phyloP scores from a whole-genome alignment of 2,888 invertebrate species.

The Acanthosoma haemorrhoidale region DNA sequence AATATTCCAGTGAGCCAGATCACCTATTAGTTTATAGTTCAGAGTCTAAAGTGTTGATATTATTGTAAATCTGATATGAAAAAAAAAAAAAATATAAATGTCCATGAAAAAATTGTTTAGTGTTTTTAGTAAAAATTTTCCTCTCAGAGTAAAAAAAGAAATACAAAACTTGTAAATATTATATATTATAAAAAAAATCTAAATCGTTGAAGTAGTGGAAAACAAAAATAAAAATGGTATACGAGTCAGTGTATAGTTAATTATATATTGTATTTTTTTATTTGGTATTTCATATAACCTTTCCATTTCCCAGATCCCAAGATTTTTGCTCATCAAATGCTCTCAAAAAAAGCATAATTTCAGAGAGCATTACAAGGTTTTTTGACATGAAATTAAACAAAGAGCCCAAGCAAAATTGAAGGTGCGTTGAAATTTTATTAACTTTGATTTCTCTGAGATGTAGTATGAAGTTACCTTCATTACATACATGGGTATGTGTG shows the following conservation, averaged over 20 bases:
- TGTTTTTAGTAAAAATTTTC: constrained; percentile 32
- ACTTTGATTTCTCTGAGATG: too few species aligned
- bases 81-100: constrained; percentile 19
- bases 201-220: constrained; percentile 27
- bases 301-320: background rate
- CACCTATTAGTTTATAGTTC: constrained; percentile 29
- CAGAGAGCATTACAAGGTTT: too few species aligned
- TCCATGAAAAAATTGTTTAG: constrained; percentile 31
- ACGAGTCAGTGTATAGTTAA: constrained; percentile 39
- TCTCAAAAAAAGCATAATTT: too few species aligned
- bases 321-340: background rate
- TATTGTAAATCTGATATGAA: background rate
- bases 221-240: constrained; percentile 38
- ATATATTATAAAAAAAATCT: constrained; percentile 38
- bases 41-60: constrained; percentile 20
- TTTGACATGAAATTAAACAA: too few species aligned
- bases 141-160: constrained; percentile 26
- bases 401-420: too few species aligned
- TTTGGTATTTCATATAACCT: constrained; percentile 26
- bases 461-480: too few species aligned
- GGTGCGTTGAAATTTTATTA: too few species aligned
- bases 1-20: constrained; percentile 26
- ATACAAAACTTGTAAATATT: constrained; percentile 40
- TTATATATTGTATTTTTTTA: constrained; percentile 38
- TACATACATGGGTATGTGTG: too few species aligned